Percentiles rank a stretch among this genome's conserved stretches.
These are phyloP conservation scores for Ruditapes philippinarum DNA, from an alignment of 1,140 invertebrate genomes.

Conservation along the genomic window DNA sequence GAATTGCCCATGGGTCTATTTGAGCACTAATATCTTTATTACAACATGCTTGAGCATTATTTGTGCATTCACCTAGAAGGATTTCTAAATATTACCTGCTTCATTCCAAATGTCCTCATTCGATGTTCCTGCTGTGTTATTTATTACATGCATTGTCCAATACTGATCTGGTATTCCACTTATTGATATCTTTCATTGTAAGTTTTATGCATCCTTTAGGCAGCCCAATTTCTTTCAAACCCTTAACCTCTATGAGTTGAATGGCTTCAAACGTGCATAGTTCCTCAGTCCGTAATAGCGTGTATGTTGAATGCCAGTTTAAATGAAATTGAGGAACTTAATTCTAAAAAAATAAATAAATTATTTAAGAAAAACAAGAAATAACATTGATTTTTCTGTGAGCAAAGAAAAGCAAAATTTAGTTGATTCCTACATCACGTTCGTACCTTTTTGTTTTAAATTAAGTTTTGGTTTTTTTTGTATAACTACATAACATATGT, in stretches of 20 bases:
- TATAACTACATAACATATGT: no score
- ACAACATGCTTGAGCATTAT: background rate
- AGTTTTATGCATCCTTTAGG: conserved; percentile 7
- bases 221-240: background rate
- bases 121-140: no score
- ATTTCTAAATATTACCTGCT: background rate
- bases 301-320: no score
- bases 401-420: no score
- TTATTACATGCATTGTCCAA: background rate
- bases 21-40: background rate
- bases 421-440: no score
- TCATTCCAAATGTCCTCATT: background rate
- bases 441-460: no score
- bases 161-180: background rate
- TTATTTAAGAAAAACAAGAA: no score
- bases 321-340: no score
- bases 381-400: no score
- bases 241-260: background rate
- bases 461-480: no score
- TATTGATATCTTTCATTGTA: background rate
- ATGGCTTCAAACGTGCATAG: background rate
- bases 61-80: background rate
- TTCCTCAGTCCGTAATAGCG: background rate
- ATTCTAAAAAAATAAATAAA: no score
- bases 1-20: background rate